Evolutionary conservation across 2,888 invertebrate genomes (phyloP).

Genomic region (Nemapogon koenigi): DNA sequence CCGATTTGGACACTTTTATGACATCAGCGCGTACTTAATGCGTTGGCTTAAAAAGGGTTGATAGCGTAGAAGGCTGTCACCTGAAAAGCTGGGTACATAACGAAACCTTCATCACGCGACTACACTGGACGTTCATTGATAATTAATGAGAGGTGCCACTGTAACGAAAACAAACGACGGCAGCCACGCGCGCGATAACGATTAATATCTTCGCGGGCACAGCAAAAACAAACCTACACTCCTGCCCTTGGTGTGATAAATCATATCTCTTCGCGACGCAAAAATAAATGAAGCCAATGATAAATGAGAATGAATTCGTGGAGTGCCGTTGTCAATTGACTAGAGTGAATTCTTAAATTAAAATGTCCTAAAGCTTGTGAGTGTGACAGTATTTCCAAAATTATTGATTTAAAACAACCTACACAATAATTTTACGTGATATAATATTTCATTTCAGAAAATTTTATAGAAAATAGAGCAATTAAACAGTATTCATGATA

Average conservation of each 20-base stretch:
- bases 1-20: conserved; percentile 61
- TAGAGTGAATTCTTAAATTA: conserved; percentile 43
- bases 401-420: too few species aligned
- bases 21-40: conserved; percentile 58
- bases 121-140: conserved; percentile 59
- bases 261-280: conserved; percentile 59
- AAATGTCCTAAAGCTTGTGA: conserved; percentile 21
- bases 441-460: too few species aligned
- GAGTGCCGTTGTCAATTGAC: conserved; percentile 42
- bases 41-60: conserved; percentile 63
- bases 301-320: conserved; percentile 52
- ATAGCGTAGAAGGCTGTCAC: conserved; percentile 55
- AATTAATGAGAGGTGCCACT: conserved; percentile 59
- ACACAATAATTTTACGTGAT: too few species aligned
- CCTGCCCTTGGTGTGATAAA: conserved; percentile 54
- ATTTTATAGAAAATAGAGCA: too few species aligned
- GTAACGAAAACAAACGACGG: conserved; percentile 63
- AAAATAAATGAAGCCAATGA: conserved; percentile 64
- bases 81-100: conserved; percentile 48
- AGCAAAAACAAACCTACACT: conserved; percentile 60
- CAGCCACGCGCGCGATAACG: conserved; percentile 57
- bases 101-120: conserved; percentile 54
- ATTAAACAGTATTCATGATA: too few species aligned
- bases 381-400: background rate
- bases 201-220: conserved; percentile 58